These are phyloP conservation scores for Sitta carolinensis DNA, from an alignment of 2,797 vertebrate genomes.

Conservation along the genomic window DNA sequence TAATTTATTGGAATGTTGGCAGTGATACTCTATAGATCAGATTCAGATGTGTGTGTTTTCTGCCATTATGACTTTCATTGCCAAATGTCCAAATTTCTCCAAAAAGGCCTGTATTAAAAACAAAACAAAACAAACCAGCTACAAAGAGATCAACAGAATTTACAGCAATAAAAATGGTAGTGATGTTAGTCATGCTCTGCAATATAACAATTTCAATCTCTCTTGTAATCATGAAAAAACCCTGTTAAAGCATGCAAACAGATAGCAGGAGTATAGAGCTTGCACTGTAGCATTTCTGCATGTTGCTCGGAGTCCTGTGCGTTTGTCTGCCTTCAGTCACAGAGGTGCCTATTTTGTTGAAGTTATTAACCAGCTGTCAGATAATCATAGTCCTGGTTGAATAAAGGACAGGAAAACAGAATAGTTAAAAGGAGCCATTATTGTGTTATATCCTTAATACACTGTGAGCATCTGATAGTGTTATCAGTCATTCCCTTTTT, in stretches of 20 bases:
- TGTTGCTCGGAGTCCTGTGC: neutral
- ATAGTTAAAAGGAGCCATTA: neutral
- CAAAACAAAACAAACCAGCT: neutral
- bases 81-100: neutral
- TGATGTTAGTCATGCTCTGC: neutral
- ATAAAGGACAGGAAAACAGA: neutral
- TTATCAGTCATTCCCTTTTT: constrained; percentile 28
- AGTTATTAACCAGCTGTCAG: neutral
- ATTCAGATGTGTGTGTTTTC: neutral
- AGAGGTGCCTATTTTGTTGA: neutral
- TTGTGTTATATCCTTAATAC: neutral
- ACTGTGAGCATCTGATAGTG: neutral
- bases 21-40: neutral
- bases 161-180: neutral
- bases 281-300: neutral
- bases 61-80: neutral
- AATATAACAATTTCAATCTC: neutral
- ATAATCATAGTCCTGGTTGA: neutral
- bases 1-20: neutral
- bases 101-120: neutral
- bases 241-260: neutral
- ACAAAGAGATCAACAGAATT: neutral
- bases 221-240: neutral
- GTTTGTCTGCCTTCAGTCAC: neutral
- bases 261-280: neutral